Conservation (phyloP, 2,113 vertebrate genomes). For the Psammodynastes pulverulentus region DNA sequence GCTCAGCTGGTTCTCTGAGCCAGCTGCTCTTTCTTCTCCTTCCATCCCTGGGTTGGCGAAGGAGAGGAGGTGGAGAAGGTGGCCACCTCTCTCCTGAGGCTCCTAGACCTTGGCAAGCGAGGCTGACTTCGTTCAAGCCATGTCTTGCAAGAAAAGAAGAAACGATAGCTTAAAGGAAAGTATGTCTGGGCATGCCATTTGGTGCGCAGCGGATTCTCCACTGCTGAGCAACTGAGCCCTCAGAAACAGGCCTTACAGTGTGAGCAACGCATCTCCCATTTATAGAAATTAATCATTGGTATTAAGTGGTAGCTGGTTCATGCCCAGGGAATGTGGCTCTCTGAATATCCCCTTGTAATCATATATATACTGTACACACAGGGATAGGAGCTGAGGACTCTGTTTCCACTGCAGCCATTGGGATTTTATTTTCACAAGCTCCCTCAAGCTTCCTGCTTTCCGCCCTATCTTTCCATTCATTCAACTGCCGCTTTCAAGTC, state of each 20-base stretch:
- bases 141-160: not conserved
- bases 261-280: not conserved
- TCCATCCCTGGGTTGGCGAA: not conserved
- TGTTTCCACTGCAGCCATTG: slow-evolving; percentile 35
- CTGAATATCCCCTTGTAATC: slow-evolving; percentile 30
- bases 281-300: not conserved
- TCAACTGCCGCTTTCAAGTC: slow-evolving; percentile 64
- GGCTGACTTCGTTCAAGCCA: not conserved
- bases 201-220: too few relatives aligned
- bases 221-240: not conserved
- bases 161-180: not conserved
- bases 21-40: not conserved
- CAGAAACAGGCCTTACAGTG: not conserved
- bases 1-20: not conserved
- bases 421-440: slow-evolving; percentile 60
- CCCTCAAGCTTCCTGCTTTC: slow-evolving; percentile 60
- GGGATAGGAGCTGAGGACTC: slow-evolving; percentile 4
- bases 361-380: slow-evolving; percentile 28
- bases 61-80: not conserved
- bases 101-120: not conserved
- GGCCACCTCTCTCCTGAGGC: not conserved
- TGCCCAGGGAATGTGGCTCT: not conserved
- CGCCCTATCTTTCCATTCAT: slow-evolving; percentile 72
- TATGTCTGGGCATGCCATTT: not conserved
- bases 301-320: slow-evolving; percentile 11